Base-by-base conservation (phyloP, 2,113 vertebrate genomes). In the Notothenia rossii region DNA sequence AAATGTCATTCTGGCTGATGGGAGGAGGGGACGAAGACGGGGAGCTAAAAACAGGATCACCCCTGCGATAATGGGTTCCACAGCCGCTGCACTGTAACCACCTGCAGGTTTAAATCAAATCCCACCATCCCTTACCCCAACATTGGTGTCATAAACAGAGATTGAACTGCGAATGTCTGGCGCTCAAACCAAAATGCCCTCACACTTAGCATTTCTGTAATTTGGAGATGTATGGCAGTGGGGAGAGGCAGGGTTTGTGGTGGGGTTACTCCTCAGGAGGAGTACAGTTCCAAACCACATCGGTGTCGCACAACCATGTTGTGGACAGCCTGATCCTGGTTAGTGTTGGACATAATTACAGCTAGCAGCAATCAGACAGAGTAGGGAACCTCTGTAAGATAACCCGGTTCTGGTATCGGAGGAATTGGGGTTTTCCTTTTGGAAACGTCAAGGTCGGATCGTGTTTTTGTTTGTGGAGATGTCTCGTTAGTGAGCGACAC, bases 81-180 rank as follows among this genome's bases (percentile, higher is more conserved):
- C 90, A 91, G 91, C 64, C 62, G 49, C 62, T 80, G 62, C 79
- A 64, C 77, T 82, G 75, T 61, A 86, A 84, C 86, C 89, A 92
- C 92, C 91, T 89, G 87, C 88, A 86, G 89, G 76, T 86, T 90
- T 77, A 83, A 87, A 90, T 86, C 87, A 82, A 89, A 86, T 83
- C 72, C 63, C 77, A 76, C 73, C 62, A 76, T 69, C 49, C 75
- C 45, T 56, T 51, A 72, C n/a, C 72, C 65, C 20, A 68, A 66
- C 77, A 77, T 48, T 33, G 51, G 60, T 81, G 81, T 85, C 65
- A 72, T 56, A 77, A 58, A 84, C 77, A 65, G 68, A 86, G 74
- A 75, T 46, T 69, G 69, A 82, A 77, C 77, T 64, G 62, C 12
- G 3, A 15, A 86, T 59, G 72, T 77, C 80, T 85, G 75, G 55